Base-by-base conservation (phyloP, 2,888 invertebrate species). In the Lasius fuliginosus region DNA sequence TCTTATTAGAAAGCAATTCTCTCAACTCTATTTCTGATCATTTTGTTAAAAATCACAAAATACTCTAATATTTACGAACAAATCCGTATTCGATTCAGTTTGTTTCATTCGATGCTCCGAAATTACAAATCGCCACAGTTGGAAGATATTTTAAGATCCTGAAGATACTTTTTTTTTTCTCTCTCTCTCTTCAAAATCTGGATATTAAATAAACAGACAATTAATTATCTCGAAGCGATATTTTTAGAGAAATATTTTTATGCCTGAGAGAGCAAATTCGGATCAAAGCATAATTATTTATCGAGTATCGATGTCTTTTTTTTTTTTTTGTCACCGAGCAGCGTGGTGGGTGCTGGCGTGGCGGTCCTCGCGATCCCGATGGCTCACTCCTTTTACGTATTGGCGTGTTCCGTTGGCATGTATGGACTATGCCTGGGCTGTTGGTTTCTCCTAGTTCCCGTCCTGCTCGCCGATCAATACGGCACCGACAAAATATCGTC, bases 381-480 rank as follows among this genome's bases (percentile, higher is more conserved):
- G 86, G 95, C 96, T 58, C 96, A 96, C 8, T 96, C 96, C 0
- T 97, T 97, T 95, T 96, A 96, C 94, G 95, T 97, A 0, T 95
- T 97, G 58, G 97, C 97, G 6, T 95, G 96, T 3, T 96, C 97
- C 0, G 97, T 97, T 65, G 97, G 96, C 94, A 93, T 95, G 92
- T 97, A 97, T 93, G 97, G 97, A 0, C 95, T 97, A 0, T 97
- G 97, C 86, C 95, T 97, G 30, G 97, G 97, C 33, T 97, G 97
- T 92, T 97, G 97, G 97, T 97, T 97, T 94, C 96, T 97, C 3
- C 93, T 97, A 79, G 97, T 97, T 83, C 97, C 97, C 0, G 97
- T 97, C 1, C 95, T 97, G 23, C 95, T 97, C 60, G 97, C 97
- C 0, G 97, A 97, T 92, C 96, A 97, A 23, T 97, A 97, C 92